phyloP scores from a whole-genome alignment of 2,888 invertebrate genomes.

The Cotesia congregata region DNA sequence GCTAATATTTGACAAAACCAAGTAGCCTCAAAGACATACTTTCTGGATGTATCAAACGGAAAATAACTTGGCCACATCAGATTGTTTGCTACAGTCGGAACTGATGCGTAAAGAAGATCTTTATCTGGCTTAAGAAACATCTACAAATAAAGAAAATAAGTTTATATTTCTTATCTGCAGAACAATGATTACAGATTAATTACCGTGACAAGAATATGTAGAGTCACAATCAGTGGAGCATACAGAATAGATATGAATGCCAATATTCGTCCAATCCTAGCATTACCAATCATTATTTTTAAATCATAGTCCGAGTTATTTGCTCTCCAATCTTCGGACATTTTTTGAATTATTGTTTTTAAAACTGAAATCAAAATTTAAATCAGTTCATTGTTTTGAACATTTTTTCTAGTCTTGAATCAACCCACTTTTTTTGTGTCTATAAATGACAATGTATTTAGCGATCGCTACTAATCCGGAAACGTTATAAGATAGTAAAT shows the following conservation, averaged over 20 bases:
- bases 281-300: background rate
- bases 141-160: background rate
- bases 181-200: background rate
- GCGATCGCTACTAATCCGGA: background rate
- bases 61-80: background rate
- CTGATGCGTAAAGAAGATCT: background rate
- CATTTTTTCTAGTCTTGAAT: too few relatives aligned
- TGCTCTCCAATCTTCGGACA: background rate
- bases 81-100: background rate
- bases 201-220: background rate
- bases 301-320: background rate
- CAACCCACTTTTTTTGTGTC: background rate
- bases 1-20: background rate
- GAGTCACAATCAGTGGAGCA: background rate
- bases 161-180: background rate
- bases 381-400: background rate
- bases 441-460: background rate
- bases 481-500: background rate
- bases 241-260: background rate
- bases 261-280: background rate
- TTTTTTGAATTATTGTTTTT: background rate
- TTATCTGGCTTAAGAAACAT: background rate
- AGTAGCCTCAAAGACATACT: background rate
- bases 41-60: background rate
- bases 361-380: background rate